Base-by-base conservation (phyloP, 64 coral and sea anemone species). In the Montipora sp. region DNA sequence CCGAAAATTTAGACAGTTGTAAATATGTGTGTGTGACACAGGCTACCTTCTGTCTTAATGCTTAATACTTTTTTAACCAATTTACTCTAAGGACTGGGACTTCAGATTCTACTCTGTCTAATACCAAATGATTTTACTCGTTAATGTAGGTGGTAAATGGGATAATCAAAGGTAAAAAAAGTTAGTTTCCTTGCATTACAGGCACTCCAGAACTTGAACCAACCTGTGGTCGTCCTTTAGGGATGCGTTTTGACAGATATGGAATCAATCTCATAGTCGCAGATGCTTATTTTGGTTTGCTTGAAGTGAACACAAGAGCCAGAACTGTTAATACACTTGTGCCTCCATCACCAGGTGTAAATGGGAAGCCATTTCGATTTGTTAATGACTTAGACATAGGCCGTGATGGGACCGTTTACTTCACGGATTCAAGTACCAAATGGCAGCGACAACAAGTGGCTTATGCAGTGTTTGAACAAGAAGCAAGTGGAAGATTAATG, bases 211-310 rank as follows among this genome's bases (percentile, higher is more conserved):
- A 96, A 50, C 48, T 88, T 77, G 95, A 96, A 75, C 77, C 75
- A 47, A 90, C 79, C 3, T 96, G 95, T 88, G 95, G 95, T 36
- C 89, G 95, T 78, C 95, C 95, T 0, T 78, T 96, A 18, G 95
- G 95, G 20, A 96, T 96, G 95, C 87, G 95, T 3, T 96, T 96
- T 89, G 84, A 96, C 84, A 90, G 89, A 91, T 96, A 96, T 91
- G 95, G 95, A 23, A 87, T 85, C 55, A 96, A 94, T 20, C 68
- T 96, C 47, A 79, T 94, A 73, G 95, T 96, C 8, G 89, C 60
- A 83, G 95, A 96, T 96, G 95, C 95, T 50, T 96, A 96, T 77
- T 80, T 60, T 77, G 95, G 95, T 5, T 63, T 96, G 77, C 50
- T 96, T 20, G 89, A 96, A 16, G 95, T 96, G 7, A 92, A 96